phyloP scores from a whole-genome alignment of 2,797 vertebrate species.

The Squalus acanthias region DNA sequence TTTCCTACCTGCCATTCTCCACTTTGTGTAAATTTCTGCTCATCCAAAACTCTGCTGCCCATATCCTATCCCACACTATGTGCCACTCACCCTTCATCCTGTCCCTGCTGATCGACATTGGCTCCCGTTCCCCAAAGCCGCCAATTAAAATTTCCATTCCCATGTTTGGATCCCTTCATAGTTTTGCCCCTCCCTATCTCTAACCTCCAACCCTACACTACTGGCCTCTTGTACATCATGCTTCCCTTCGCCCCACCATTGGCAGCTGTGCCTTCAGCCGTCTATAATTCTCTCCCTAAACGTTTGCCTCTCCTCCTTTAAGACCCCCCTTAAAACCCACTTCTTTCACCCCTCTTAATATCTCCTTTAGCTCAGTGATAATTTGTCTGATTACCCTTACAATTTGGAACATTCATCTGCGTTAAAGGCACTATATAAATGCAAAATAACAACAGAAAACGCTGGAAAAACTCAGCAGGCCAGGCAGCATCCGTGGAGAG shows the following conservation, averaged over 20 bases:
- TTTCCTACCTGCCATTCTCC: background rate
- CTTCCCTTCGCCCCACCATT: background rate
- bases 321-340: background rate
- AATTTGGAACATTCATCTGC: background rate
- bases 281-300: background rate
- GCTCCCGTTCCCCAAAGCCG: background rate
- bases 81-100: background rate
- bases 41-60: background rate
- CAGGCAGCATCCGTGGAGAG: too few relatives aligned
- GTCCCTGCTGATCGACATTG: background rate
- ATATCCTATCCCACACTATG: background rate
- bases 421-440: background rate
- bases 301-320: background rate
- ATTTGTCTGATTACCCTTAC: background rate
- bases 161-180: background rate
- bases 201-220: background rate
- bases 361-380: background rate
- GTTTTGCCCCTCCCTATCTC: background rate
- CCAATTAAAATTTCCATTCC: background rate
- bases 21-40: background rate
- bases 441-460: too few relatives aligned
- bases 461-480: too few relatives aligned
- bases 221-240: background rate
- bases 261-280: background rate
- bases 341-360: background rate